Base-by-base conservation (phyloP, 2,113 vertebrate species). In the Tapirus terrestris region DNA sequence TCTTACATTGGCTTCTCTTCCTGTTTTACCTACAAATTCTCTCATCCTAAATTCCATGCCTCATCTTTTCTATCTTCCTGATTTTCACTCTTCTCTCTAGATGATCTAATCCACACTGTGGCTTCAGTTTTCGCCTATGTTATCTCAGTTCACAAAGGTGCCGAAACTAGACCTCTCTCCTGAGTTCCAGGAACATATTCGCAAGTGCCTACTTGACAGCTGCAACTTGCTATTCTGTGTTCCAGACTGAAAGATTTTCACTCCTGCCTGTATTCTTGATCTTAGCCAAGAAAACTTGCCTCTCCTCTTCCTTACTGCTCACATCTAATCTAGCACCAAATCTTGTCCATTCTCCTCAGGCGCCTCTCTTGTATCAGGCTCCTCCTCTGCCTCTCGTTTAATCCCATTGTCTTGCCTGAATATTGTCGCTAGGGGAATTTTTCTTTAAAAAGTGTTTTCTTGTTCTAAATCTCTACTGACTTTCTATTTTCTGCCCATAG, bases 381-480 rank as follows among this genome's bases (percentile, higher is more conserved):
- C 76, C 48, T 70, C 51, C 61, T 72, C 21, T 73, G 65, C 58
- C 61, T 67, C 39, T 25, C 14, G 76, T 67, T 53, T 20, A 60
- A 84, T 53, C 29, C 45, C 39, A 72, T 45, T 82, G 25, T 65
- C 79, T 86, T 75, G 31, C 60, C n/a, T 81, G 23, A 63, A 87
- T 67, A 87, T 39, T 68, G 45, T 70, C 56, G 17, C 86, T 45
- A 85, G 17, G 48, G n/a, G 11, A 72, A 56, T 73, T 91, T 82
- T 87, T 67, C 58, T 58, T 86, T 75, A n/a, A 81, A 80, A 79
- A 33, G 10, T 60, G 18, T n/a, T 81, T 70, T 81, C n/a, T 75
- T 86, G 65, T 9, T 97, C 81, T 93, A 68, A 92, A 51, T 86
- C 58, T 83, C 56, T 67, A 85, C 21, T 5, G 31, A 89, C 70